These are phyloP conservation scores for Ceyx erithaca DNA, from an alignment of 2,797 vertebrate genomes.

Conservation along the genomic window DNA sequence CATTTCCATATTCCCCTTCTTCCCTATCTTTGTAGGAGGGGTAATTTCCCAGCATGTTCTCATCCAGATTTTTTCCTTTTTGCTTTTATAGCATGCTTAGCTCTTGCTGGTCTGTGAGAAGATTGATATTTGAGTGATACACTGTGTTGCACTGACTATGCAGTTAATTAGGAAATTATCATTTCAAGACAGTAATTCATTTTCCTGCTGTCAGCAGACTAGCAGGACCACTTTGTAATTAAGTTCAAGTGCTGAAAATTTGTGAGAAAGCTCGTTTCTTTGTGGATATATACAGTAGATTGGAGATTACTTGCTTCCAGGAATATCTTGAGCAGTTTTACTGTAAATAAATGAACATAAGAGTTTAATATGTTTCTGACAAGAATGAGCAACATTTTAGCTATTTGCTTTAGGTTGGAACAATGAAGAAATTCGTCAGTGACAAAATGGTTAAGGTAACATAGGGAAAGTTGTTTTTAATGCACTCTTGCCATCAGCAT, in stretches of 20 bases:
- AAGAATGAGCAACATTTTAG: slow-evolving; percentile 71
- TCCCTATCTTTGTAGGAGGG: not conserved
- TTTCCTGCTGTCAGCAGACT: not conserved
- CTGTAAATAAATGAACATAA: not conserved
- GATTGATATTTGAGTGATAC: not conserved
- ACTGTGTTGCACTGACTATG: not conserved
- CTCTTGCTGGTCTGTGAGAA: not conserved
- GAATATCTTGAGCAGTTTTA: not conserved
- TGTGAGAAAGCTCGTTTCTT: not conserved
- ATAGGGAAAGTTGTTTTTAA: slow-evolving; percentile 57
- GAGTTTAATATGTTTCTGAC: slow-evolving; percentile 17
- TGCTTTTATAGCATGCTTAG: not conserved
- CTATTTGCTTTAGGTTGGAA: slow-evolving; percentile 70
- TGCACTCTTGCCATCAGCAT: slow-evolving; percentile 52
- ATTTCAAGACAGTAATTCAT: not conserved
- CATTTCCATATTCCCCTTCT: not conserved
- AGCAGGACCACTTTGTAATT: not conserved
- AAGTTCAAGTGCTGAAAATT: not conserved
- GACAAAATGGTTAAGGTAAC: slow-evolving; percentile 73
- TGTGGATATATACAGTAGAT: not conserved
- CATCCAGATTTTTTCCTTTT: not conserved
- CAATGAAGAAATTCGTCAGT: slow-evolving; percentile 66
- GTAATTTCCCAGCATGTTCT: not conserved
- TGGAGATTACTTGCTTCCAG: not conserved
- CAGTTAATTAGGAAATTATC: not conserved